Percentiles rank a stretch among this genome's conserved stretches.
Conservation (phyloP, 2,888 invertebrate genomes). For the Bombylius discolor region DNA sequence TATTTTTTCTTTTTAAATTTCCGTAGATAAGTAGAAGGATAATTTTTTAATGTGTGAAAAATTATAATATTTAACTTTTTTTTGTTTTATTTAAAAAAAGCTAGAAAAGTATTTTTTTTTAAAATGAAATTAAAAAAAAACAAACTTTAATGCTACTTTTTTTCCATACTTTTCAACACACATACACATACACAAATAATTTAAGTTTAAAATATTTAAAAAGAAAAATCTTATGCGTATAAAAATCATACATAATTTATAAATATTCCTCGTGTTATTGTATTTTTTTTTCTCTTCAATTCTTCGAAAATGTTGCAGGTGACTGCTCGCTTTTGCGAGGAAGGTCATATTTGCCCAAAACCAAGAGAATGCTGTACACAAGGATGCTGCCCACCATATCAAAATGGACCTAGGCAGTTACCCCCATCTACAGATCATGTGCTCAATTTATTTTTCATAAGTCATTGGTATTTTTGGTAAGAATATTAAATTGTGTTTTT, state of each 20-base stretch:
- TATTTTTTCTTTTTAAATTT: too few species aligned
- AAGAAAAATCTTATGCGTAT: too few species aligned
- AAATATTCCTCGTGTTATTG: not conserved
- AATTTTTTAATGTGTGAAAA: too few species aligned
- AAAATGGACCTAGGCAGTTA: slow-evolving; percentile 37
- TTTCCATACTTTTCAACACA: not conserved
- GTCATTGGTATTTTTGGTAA: slow-evolving; percentile 55
- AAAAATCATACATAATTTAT: not conserved
- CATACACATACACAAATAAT: not conserved
- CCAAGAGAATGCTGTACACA: slow-evolving; percentile 62
- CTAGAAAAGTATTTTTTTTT: too few species aligned
- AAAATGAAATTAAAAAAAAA: too few species aligned
- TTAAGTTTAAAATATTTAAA: not conserved
- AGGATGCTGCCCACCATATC: slow-evolving; percentile 46
- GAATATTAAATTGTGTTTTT: slow-evolving; percentile 16
- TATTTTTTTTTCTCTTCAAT: not conserved
- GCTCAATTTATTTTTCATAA: slow-evolving; percentile 52
- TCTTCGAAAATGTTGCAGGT: slow-evolving; percentile 29
- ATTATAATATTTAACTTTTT: too few species aligned
- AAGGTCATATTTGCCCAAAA: slow-evolving; percentile 55
- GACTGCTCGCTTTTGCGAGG: slow-evolving; percentile 45
- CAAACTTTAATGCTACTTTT: too few species aligned
- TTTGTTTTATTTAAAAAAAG: too few species aligned
- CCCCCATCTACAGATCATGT: slow-evolving; percentile 42
- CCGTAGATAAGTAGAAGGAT: too few species aligned